Evolutionary conservation across 2,113 vertebrate genomes (phyloP), one percentile per base, ranked within the genome.

Genomic region (Brienomyrus brachyistius): DNA sequence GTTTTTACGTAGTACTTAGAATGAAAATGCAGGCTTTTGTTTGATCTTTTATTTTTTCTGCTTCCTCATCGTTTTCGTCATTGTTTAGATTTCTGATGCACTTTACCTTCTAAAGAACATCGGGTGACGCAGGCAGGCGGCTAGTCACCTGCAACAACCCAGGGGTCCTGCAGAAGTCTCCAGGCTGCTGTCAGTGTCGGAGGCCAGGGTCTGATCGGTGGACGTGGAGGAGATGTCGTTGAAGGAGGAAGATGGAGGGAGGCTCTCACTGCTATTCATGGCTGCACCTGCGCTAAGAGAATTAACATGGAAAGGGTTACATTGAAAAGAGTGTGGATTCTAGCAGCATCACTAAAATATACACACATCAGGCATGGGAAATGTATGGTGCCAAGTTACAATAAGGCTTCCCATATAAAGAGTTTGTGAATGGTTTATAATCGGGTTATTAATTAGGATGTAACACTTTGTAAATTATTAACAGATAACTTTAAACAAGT

Each of bases 111-210:
- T 97, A 97, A 99, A 99, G 98, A 99, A 99, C 94, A 97, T 94
- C 92, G 98, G 98, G 97, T 98, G 99, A 96, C 98, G 97, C 96
- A 99, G 97, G 97, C 98, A 99, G 98, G 98, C 98, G 95, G 98
- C 97, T 99, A 99, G 98, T 99, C 98, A 99, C 98, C 98, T 99
- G 98, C 98, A 99, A 96, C 98, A 99, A 96, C 98, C 98, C 92
- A 99, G 97, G 93, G 98, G 97, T 96, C 98, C 98, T 5, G 97
- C 97, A 91, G 98, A 98, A 94, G 98, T 98, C 98, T 99, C 98
- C 97, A 99, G 96, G 96, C 98, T 99, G 98, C 98, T 99, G 97
- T 99, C 98, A 15, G 98, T 99, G 97, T 99, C 98, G 88, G 98
- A 99, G 90, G 98, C 98, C 96, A 99, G 96, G 94, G 98, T 99